Conservation (phyloP, 2,113 vertebrate species). For the Diglossa brunneiventris region DNA sequence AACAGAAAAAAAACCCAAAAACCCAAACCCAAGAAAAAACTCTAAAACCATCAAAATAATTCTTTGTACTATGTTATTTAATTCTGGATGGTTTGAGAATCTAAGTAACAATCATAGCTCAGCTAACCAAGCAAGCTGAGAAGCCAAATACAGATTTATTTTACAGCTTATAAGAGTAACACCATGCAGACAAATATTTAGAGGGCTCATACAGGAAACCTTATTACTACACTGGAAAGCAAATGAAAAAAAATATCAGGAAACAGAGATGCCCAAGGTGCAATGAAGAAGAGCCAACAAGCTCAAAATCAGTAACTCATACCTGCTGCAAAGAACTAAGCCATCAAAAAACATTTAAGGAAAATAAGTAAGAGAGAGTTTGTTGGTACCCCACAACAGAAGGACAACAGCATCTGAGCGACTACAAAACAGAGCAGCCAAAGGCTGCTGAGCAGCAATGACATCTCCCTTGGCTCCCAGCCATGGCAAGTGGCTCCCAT, state of each 20-base stretch:
- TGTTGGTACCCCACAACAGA: not conserved
- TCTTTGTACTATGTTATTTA: not conserved
- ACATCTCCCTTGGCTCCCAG: not conserved
- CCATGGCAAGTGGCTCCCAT: not conserved
- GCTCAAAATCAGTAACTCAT: not conserved
- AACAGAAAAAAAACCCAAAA: not conserved
- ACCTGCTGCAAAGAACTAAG: not conserved
- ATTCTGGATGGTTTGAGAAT: not conserved
- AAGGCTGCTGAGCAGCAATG: accelerated
- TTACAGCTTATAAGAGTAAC: not conserved
- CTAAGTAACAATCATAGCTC: not conserved
- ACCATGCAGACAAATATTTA: not conserved
- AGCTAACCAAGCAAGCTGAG: not conserved
- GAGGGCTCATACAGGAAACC: not conserved
- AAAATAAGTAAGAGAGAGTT: not conserved
- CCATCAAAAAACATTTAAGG: not conserved
- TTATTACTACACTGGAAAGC: not conserved
- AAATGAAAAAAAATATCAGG: not conserved
- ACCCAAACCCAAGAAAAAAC: not conserved
- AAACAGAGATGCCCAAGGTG: not conserved
- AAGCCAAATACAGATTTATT: not conserved
- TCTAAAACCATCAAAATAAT: not conserved
- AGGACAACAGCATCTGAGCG: not conserved
- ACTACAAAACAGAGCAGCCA: not conserved
- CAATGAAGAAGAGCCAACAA: not conserved